phyloP scores from a whole-genome alignment of 2,797 vertebrate species.

The Coregonus suidteri region DNA sequence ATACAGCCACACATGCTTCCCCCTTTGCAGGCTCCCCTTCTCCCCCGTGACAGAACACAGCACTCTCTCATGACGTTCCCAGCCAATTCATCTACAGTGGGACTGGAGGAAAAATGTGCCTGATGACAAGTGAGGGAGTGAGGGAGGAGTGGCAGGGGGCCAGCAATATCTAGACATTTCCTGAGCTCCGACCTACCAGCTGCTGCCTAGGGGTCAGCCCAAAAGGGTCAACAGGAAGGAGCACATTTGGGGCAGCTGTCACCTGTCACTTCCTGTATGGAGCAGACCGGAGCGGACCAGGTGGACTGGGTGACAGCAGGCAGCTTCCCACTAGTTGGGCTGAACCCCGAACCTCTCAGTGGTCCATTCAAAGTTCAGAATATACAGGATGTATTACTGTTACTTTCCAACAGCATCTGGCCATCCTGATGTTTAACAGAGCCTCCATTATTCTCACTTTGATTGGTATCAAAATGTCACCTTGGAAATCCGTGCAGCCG shows the following conservation, averaged over 20 bases:
- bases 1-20: conserved; percentile 36
- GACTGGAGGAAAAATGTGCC: conserved; percentile 6
- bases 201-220: conserved; percentile 17
- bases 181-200: conserved; percentile 38
- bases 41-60: conserved; percentile 32
- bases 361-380: conserved; percentile 30
- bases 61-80: conserved; percentile 11
- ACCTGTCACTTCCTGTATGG: conserved; percentile 45
- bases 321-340: conserved; percentile 33
- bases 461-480: conserved; percentile 14
- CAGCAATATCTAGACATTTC: conserved; percentile 41
- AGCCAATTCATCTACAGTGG: conserved; percentile 28
- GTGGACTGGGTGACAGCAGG: conserved; percentile 31
- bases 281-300: conserved; percentile 16
- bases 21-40: conserved; percentile 19
- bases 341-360: conserved; percentile 26
- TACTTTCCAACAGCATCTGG: conserved; percentile 2
- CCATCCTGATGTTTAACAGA: conserved; percentile 4
- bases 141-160: conserved; percentile 4
- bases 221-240: conserved; percentile 26
- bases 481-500: not conserved
- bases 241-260: conserved; percentile 43
- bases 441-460: not conserved
- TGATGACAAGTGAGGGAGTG: conserved; percentile 24
- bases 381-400: not conserved